Percentiles rank a stretch among this genome's conserved stretches.
Evolutionary conservation across 2,888 invertebrate species (phyloP).

Genomic region (Clepsis dumicolana): DNA sequence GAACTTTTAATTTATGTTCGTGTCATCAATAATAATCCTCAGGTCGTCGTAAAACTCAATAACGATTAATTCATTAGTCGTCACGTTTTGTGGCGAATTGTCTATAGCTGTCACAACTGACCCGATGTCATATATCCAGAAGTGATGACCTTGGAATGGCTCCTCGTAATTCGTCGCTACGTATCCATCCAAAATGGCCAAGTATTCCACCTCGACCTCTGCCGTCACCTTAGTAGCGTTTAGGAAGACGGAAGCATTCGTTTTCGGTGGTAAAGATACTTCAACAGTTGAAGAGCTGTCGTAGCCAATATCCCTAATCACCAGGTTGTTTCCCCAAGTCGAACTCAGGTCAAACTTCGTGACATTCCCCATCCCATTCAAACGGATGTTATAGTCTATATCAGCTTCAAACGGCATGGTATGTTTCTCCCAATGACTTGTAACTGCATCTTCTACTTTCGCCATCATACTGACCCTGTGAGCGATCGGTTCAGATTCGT

Average conservation of each 20-base stretch:
- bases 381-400: background rate
- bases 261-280: background rate
- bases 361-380: background rate
- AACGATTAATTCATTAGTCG: background rate
- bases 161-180: constrained; percentile 21
- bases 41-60: constrained; percentile 4
- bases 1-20: too few relatives aligned
- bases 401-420: background rate
- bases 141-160: constrained; percentile 9
- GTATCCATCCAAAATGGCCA: background rate
- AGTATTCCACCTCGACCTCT: background rate
- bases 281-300: background rate
- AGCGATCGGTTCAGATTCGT: background rate
- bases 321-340: background rate
- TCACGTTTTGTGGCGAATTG: background rate
- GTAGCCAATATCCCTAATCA: background rate
- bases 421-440: background rate
- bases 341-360: constrained; percentile 4
- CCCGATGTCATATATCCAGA: constrained; percentile 16
- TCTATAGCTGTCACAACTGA: background rate
- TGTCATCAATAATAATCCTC: background rate
- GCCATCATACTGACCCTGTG: background rate
- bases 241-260: background rate
- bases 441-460: constrained; percentile 5
- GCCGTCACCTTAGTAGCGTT: background rate